These are phyloP conservation scores for Crambe crambe DNA, from an alignment of 37 sponge, comb jelly and placozoan genomes.

Conservation along the genomic window DNA sequence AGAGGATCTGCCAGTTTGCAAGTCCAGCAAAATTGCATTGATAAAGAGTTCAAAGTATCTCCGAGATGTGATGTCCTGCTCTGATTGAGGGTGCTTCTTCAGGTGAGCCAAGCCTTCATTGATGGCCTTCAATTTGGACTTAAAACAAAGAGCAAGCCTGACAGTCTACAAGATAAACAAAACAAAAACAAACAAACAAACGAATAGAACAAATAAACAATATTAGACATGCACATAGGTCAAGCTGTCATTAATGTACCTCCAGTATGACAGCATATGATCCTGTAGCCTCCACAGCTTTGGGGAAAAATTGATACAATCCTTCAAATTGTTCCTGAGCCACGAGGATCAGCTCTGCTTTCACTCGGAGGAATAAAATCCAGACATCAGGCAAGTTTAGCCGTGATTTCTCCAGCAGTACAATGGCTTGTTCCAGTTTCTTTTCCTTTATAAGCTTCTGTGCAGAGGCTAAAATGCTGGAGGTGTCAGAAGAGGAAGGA, in stretches of 20 bases:
- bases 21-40: conserved; percentile 21
- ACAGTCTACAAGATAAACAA: background rate
- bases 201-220: background rate
- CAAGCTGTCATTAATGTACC: background rate
- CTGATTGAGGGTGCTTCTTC: background rate
- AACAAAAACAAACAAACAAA: background rate
- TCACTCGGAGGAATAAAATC: background rate
- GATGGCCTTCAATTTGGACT: conserved; percentile 4
- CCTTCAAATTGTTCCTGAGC: background rate
- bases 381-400: background rate
- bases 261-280: conserved; percentile 7
- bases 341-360: background rate
- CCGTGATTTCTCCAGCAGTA: background rate
- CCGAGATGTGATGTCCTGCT: conserved; percentile 5
- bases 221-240: background rate
- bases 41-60: conserved; percentile 20
- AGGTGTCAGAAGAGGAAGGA: background rate
- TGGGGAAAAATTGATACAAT: background rate
- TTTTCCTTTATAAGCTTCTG: background rate
- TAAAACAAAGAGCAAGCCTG: conserved; percentile 2
- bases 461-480: background rate
- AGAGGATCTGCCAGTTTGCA: conserved; percentile 9
- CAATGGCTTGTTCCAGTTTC: background rate
- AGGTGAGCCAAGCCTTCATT: background rate
- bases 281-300: background rate